Base-by-base conservation (phyloP, 2,113 vertebrate genomes). In the Lipotes vexillifer region DNA sequence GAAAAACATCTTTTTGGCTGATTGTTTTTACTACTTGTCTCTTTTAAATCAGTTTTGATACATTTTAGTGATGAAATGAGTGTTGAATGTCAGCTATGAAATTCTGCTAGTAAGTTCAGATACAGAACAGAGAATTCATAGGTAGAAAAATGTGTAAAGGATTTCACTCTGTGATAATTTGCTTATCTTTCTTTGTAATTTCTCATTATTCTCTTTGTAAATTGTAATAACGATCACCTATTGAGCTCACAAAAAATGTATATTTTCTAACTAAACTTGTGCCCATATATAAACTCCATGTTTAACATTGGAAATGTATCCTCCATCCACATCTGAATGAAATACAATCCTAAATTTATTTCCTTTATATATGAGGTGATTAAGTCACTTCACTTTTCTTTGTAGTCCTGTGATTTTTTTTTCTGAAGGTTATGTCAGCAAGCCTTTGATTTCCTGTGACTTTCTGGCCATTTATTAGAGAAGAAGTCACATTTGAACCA, bases 201-300 rank as follows among this genome's bases (percentile, higher is more conserved):
- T 18, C 38, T 69, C 71, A 94, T 88, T 66, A 38, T 29, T 52
- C 21, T 91, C 49, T 68, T 88, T 94, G 27, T 68, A 94, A 66
- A 74, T 75, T 52, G 27, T 87, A 80, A 59, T 63, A 90, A 57
- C 33, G 52, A 81, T 55, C 29, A 29, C 63, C 29, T 95, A 46
- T 17, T 44, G 46, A 96, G n/a, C 33, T 88, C 68, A 59, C 44
- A 74, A 36, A 52, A 87, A 83, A 33, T 68, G 59, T 66, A 21
- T 86, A 80, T 74, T 90, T 97, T 94, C 68, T 92, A 93, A 85
- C 66, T 72, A 83, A 86, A 83, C 46, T 81, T 63, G 33, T 49
- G 57, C 57, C 38, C 41, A 84, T 33, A 25, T 92, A 61, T 49
- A 59, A 80, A 77, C 7, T 65, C 20, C 57, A 14, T 77, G 65